Conservation (phyloP, 1,140 invertebrate species). For the Drosophila nikananu region DNA sequence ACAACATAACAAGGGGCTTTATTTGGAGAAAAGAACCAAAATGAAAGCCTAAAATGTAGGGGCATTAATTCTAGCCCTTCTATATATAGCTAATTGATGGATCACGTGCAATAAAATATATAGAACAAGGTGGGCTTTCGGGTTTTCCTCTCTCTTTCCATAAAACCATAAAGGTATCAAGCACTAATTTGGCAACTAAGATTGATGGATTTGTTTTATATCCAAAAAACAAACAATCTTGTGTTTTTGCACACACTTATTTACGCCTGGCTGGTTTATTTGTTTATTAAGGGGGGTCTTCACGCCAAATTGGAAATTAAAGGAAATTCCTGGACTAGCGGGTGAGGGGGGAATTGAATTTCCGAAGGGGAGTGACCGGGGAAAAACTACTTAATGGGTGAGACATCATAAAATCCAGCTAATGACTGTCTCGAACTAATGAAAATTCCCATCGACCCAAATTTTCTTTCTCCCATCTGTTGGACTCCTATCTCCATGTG, state of each 20-base stretch:
- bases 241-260: conserved; percentile 21
- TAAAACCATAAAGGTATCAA: background rate
- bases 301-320: conserved; percentile 9
- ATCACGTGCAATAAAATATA: conserved; percentile 15
- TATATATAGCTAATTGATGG: conserved; percentile 35
- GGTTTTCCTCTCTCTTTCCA: background rate
- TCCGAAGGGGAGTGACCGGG: background rate
- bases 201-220: conserved; percentile 11
- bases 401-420: conserved; percentile 47
- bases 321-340: conserved; percentile 17
- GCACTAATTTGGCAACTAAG: conserved; percentile 9
- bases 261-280: background rate
- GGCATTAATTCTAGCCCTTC: conserved; percentile 9
- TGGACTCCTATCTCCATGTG: conserved; percentile 20
- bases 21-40: background rate
- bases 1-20: background rate
- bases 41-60: background rate
- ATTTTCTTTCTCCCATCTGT: conserved; percentile 30
- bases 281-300: conserved; percentile 4
- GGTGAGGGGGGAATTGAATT: background rate
- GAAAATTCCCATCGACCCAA: conserved; percentile 54
- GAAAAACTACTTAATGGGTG: conserved; percentile 64
- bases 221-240: background rate
- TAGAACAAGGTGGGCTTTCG: background rate
- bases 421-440: conserved; percentile 77